Evolutionary conservation across 35 echinoderm and acorn worm genomes (phyloP).

Genomic region (Diadema setosum): DNA sequence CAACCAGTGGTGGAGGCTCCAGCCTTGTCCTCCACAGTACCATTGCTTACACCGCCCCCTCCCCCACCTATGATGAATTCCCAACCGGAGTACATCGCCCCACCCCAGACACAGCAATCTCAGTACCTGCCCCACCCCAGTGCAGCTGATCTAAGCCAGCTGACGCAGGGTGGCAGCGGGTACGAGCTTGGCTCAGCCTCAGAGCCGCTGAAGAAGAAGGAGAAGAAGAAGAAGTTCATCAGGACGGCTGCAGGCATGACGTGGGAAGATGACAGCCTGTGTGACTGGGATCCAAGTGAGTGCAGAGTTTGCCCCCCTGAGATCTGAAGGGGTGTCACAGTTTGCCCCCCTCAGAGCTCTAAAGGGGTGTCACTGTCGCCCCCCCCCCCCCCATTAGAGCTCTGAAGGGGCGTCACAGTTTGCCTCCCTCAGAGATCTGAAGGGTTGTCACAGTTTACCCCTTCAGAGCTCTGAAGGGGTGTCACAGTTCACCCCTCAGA

Average conservation of each 20-base stretch:
- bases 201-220: constrained; percentile 53
- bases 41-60: background rate
- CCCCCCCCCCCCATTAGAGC: too few relatives aligned
- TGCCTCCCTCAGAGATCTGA: too few relatives aligned
- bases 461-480: too few relatives aligned
- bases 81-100: too few relatives aligned
- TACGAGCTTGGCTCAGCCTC: background rate
- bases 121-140: background rate
- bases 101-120: background rate
- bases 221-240: constrained; percentile 88
- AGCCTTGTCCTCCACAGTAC: too few relatives aligned
- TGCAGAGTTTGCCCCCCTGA: too few relatives aligned
- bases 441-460: too few relatives aligned
- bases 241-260: constrained; percentile 70
- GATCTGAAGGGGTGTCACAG: too few relatives aligned
- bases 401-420: too few relatives aligned
- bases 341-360: too few relatives aligned
- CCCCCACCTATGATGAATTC: background rate
- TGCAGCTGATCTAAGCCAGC: background rate
- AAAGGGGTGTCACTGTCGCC: too few relatives aligned
- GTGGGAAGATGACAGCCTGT: constrained; percentile 92
- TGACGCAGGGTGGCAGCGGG: background rate
- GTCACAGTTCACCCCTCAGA: too few relatives aligned
- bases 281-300: constrained; percentile 92
- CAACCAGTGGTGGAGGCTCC: background rate